These are phyloP conservation scores for Onychomys arenicola DNA, from an alignment of 2,797 vertebrate species.

Conservation along the genomic window DNA sequence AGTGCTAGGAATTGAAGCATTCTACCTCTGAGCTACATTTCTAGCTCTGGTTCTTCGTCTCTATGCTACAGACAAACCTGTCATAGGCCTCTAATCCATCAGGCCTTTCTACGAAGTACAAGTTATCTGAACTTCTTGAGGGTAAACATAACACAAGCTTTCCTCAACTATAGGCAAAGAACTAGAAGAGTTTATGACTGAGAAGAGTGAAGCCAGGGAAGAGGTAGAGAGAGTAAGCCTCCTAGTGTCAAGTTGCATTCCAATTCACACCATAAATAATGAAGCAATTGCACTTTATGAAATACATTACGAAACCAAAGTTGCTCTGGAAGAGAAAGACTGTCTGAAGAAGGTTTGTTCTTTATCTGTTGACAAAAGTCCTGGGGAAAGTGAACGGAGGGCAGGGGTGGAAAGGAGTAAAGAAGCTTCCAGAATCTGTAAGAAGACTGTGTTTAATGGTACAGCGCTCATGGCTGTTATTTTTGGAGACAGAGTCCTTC, in stretches of 20 bases:
- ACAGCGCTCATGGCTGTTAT: not conserved
- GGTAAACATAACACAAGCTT: not conserved
- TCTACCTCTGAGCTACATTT: not conserved
- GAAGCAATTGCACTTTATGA: not conserved
- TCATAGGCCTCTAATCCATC: not conserved
- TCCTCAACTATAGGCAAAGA: not conserved
- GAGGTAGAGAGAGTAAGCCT: not conserved
- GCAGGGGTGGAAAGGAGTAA: not conserved
- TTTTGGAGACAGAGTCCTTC: not conserved
- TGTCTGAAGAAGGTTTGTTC: not conserved
- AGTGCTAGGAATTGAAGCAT: not conserved
- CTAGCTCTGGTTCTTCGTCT: not conserved
- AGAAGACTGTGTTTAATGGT: not conserved
- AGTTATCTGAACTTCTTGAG: not conserved
- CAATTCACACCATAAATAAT: conserved; percentile 27
- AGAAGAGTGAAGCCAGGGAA: not conserved
- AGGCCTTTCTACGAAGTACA: not conserved
- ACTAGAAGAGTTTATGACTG: not conserved
- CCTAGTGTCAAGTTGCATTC: not conserved
- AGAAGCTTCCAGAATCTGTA: conserved; percentile 13
- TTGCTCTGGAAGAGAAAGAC: conserved; percentile 25
- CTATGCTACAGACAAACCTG: not conserved
- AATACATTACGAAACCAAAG: not conserved
- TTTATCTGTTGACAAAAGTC: not conserved
- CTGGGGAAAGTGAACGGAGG: not conserved